Evolutionary conservation across 2,113 vertebrate genomes (phyloP), one percentile per base, ranked within the genome.

Genomic region (Myodes glareolus): DNA sequence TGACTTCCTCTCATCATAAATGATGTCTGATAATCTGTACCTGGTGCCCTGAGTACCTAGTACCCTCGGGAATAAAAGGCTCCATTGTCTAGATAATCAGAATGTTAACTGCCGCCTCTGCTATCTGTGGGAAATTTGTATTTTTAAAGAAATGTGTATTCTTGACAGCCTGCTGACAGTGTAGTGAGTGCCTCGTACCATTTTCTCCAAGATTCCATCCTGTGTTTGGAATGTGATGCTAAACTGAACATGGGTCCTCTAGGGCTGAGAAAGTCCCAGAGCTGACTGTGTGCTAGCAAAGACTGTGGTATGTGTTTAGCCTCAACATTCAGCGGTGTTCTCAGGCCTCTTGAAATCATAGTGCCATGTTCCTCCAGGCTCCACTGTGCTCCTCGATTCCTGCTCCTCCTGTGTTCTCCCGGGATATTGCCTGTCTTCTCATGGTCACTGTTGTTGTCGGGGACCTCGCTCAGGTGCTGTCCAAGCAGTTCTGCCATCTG

Each of bases 91-190:
- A 39, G 13, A 55, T 81, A 94, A 90, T n/a, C 77, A 55, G 55
- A 72, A 89, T 93, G 52, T 77, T 94, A 76, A 76, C 61, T 68
- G 36, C 63, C 75, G 61, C n/a, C 80, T 93, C 72, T 93, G 75
- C 82, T 47, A 84, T 68, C 87, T 84, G 1, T 70, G 88, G 89
- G 72, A 88, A 94, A 90, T n/a, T 5, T 85, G 58, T 65, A 85
- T 95, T 94, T 97, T 86, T 72, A 73, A 85, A 92, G 52, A 94
- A 93, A 33, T 92, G 21, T 95, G 80, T 89, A 13, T 89, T 94
- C 67, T 95, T 78, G 58, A 67, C 52, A 86, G 45, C 93, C 77
- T 93, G 12, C 87, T 94, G 90, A 84, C 65, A 33, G 31, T 55
- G 2, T 91, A 77, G 33, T 42, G 3, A 95, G 14, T 92, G 52